These are phyloP conservation scores for Melanotaenia duboulayi DNA, from an alignment of 2,113 vertebrate species.

Conservation along the genomic window DNA sequence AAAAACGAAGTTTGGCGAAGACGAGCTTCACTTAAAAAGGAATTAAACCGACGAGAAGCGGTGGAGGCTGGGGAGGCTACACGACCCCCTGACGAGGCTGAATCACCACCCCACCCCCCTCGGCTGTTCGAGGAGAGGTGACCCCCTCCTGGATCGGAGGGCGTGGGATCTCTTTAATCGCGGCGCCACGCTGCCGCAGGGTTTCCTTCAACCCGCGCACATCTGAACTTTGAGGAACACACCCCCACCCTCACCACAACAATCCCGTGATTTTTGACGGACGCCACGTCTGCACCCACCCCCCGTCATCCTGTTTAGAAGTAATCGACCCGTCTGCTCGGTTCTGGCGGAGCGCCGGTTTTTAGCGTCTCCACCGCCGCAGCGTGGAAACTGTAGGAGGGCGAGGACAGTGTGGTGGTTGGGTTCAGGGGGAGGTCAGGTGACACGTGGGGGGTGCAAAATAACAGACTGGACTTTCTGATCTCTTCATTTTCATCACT, in stretches of 20 bases:
- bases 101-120: slow-evolving; percentile 70
- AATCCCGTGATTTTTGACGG: slow-evolving; percentile 19
- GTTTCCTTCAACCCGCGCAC: slow-evolving; percentile 48
- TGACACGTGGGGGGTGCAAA: slow-evolving; percentile 20
- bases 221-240: slow-evolving; percentile 69
- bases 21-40: slow-evolving; percentile 73
- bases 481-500: slow-evolving; percentile 62
- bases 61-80: slow-evolving; percentile 88
- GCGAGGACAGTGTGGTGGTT: slow-evolving; percentile 29
- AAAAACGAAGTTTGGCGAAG: slow-evolving; percentile 61
- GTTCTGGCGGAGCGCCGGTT: slow-evolving; percentile 33
- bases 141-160: slow-evolving; percentile 87
- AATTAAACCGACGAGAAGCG: slow-evolving; percentile 78
- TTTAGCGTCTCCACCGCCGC: slow-evolving; percentile 39
- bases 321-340: slow-evolving; percentile 24
- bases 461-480: slow-evolving; percentile 59
- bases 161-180: slow-evolving; percentile 86
- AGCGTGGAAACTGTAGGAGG: slow-evolving; percentile 1
- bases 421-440: slow-evolving; percentile 77
- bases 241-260: slow-evolving; percentile 41
- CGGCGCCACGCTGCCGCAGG: slow-evolving; percentile 62
- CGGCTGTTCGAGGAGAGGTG: slow-evolving; percentile 73
- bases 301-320: slow-evolving; percentile 7
- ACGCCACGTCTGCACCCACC: slow-evolving; percentile 27
- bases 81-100: slow-evolving; percentile 69